Base-by-base conservation (phyloP, 2,113 vertebrate genomes). In the Strix aluco region DNA sequence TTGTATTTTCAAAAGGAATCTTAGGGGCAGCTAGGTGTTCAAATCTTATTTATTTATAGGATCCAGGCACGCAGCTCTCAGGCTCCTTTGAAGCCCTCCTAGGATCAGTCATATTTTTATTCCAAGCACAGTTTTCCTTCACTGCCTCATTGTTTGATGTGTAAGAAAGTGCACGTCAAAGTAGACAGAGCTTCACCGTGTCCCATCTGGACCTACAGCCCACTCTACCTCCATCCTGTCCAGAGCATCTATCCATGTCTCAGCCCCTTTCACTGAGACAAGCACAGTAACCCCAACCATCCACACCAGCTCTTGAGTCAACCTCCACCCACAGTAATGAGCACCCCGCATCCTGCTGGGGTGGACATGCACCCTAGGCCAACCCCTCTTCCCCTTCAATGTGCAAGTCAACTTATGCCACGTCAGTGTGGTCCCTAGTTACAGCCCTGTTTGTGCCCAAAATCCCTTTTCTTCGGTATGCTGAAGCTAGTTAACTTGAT, bases 31-130 rank as follows among this genome's bases (percentile, higher is more conserved):
- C 70, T 34, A 69, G 89, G 58, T 85, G 57, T 38, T 80, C 77
- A 12, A 22, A n/a, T 23, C 66, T 92, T 77, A 84, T 92, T 94
- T 94, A 94, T 96, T 97, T 80, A 94, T 74, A 85, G 86, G 62
- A 87, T 77, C 13, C 92, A 91, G 84, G 62, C 89, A 86, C 66
- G 46, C 58, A 85, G 57, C 61, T 75, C 62, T 57, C 3, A 6
- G 59, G 26, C 27, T 93, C 17, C 81, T 94, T 94, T 96, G 86
- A 95, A 95, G 86, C 88, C 44, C 69, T 94, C 73, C 62, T 26
- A 90, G 32, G 46, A 65, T 55, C 74, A 52, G 49, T 10, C 47
- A 25, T 91, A 14, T 80, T 51, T 92, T 92, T 97, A 96, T 96
- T 96, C 91, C 81, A 80, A 51, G 66, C 91, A 93, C 59, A 32